Conservation (phyloP, 2,113 vertebrate species). For the Hippocampus abdominalis region DNA sequence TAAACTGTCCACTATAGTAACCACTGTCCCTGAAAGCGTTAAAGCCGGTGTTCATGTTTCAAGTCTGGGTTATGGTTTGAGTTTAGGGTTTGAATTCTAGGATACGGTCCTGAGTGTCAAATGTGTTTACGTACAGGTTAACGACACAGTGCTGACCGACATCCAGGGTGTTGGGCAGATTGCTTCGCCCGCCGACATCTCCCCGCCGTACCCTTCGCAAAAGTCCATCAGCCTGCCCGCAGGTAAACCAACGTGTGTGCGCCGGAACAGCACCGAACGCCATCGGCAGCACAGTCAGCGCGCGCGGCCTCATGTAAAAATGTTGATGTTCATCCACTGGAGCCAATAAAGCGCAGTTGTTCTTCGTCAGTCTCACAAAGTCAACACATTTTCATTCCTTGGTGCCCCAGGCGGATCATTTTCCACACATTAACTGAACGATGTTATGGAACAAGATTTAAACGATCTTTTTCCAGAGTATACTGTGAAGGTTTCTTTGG, state of each 20-base stretch:
- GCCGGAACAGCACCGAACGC: not conserved
- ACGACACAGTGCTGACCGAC: conserved; percentile 65
- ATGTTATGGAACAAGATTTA: not conserved
- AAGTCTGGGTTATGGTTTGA: too few relatives aligned
- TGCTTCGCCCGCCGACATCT: conserved; percentile 62
- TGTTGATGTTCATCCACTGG: not conserved
- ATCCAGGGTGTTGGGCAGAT: conserved; percentile 55
- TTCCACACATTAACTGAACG: conserved; percentile 17
- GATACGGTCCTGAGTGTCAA: not conserved
- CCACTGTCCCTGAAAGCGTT: too few relatives aligned
- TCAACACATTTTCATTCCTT: not conserved
- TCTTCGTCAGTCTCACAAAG: conserved; percentile 9
- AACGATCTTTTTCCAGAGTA: not conserved
- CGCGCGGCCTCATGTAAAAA: not conserved
- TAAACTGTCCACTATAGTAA: too few relatives aligned
- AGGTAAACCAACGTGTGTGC: conserved; percentile 55
- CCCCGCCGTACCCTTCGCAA: conserved; percentile 69
- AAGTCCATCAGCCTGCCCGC: conserved; percentile 67
- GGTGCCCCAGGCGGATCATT: not conserved
- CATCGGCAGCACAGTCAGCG: not conserved
- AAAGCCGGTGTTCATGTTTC: too few relatives aligned
- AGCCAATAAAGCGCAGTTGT: not conserved
- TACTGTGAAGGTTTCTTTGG: not conserved
- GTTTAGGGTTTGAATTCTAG: too few relatives aligned
- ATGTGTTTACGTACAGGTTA: conserved; percentile 55